Percentiles rank a stretch among this genome's conserved stretches.
Evolutionary conservation across 1,140 invertebrate genomes (phyloP).

Genomic region (Cydia strobilella): DNA sequence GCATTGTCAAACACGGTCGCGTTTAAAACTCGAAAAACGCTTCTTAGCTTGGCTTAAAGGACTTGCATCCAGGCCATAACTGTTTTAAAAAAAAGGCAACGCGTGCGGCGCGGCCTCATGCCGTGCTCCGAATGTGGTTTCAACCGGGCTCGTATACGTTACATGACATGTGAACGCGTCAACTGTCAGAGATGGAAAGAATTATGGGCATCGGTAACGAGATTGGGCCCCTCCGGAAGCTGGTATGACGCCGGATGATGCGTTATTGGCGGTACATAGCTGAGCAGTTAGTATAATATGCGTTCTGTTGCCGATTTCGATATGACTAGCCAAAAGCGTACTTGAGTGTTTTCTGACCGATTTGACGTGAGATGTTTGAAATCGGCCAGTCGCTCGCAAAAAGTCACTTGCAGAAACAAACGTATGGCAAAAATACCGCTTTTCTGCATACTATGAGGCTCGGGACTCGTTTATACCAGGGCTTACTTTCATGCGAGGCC

Average conservation of each 20-base stretch:
- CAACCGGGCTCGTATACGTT: constrained; percentile 50
- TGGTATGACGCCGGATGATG: background rate
- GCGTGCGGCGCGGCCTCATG: constrained; percentile 66
- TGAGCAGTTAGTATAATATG: background rate
- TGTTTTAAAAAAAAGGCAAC: constrained; percentile 39
- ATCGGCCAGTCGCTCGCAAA: too few relatives aligned
- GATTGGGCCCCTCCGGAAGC: constrained; percentile 47
- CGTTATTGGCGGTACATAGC: constrained; percentile 18
- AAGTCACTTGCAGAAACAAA: too few relatives aligned
- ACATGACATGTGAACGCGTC: constrained; percentile 55
- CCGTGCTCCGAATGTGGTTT: constrained; percentile 58
- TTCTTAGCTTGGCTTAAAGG: constrained; percentile 50
- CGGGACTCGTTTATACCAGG: too few relatives aligned
- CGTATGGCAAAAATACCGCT: too few relatives aligned
- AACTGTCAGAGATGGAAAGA: constrained; percentile 56
- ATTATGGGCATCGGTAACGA: constrained; percentile 46
- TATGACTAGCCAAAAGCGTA: background rate
- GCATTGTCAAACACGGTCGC: constrained; percentile 34
- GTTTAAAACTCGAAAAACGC: constrained; percentile 36
- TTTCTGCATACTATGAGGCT: too few relatives aligned
- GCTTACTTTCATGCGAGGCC: too few relatives aligned
- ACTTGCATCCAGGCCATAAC: constrained; percentile 27
- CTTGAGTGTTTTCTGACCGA: too few relatives aligned
- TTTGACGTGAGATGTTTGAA: too few relatives aligned
- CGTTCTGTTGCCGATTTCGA: background rate